Conservation (phyloP, 2,113 vertebrate species). For the Hemiscyllium ocellatum region DNA sequence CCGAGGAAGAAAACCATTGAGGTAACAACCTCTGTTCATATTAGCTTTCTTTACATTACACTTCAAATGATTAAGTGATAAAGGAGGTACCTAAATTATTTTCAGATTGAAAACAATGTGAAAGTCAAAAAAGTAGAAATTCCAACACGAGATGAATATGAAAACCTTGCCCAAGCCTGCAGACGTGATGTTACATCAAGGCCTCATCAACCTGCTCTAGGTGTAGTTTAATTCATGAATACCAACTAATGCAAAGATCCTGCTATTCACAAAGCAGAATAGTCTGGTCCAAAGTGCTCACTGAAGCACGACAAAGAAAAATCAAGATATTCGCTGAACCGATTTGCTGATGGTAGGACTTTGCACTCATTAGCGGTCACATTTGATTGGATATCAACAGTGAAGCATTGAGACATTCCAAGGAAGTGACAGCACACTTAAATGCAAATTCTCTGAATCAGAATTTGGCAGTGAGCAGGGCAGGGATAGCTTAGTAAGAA, state of each 20-base stretch:
- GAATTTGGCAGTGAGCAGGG: not conserved
- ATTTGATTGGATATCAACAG: not conserved
- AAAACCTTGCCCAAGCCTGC: not conserved
- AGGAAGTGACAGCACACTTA: not conserved
- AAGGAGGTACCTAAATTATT: not conserved
- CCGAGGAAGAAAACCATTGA: not conserved
- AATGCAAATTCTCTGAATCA: not conserved
- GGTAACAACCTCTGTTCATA: not conserved
- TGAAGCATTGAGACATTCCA: conserved; percentile 9
- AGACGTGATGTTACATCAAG: not conserved
- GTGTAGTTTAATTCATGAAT: not conserved
- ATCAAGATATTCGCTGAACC: not conserved
- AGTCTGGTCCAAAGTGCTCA: not conserved
- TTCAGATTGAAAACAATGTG: not conserved
- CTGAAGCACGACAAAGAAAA: not conserved
- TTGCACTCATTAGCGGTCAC: not conserved
- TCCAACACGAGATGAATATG: not conserved
- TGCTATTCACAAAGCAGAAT: not conserved
- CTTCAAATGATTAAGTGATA: not conserved
- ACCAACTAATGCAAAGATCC: not conserved
- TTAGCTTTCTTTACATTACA: not conserved
- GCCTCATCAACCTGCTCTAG: not conserved
- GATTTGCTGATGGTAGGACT: not conserved
- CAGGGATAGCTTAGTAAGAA: not conserved
- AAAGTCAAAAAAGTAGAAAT: not conserved